phyloP scores from a whole-genome alignment of 2,888 invertebrate species.

The Galeopsomyia nigrocyanea region DNA sequence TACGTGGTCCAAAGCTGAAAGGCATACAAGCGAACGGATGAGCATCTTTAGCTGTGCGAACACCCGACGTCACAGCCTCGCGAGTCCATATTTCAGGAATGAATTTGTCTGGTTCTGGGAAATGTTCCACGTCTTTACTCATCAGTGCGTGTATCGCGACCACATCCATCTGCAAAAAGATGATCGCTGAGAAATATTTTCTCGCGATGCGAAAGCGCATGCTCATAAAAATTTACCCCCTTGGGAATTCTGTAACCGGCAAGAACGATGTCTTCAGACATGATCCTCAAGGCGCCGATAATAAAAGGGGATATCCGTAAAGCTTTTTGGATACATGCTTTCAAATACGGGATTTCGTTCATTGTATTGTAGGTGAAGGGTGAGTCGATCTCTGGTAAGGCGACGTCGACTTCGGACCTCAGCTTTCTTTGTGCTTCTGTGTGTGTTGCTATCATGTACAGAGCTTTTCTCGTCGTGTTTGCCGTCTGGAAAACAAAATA shows the following conservation, averaged over 20 bases:
- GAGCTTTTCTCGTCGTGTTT: conserved; percentile 69
- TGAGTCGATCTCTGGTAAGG: conserved; percentile 67
- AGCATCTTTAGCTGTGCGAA: conserved; percentile 67
- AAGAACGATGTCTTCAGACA: conserved; percentile 72
- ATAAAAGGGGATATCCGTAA: conserved; percentile 76
- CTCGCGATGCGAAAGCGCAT: too few species aligned
- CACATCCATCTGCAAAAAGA: conserved; percentile 57
- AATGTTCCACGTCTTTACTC: conserved; percentile 68
- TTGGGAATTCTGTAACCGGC: conserved; percentile 76
- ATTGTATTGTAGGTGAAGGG: conserved; percentile 67
- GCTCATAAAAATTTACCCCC: conserved; percentile 72
- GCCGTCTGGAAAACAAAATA: conserved; percentile 13
- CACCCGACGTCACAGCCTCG: too few species aligned
- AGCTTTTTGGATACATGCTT: conserved; percentile 81
- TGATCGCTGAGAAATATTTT: too few species aligned
- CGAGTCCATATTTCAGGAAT: conserved; percentile 79
- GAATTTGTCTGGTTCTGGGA: conserved; percentile 72
- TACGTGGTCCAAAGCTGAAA: conserved; percentile 76
- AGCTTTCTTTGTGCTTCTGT: conserved; percentile 77
- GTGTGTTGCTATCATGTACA: conserved; percentile 77
- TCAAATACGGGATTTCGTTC: conserved; percentile 74
- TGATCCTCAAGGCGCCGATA: conserved; percentile 72
- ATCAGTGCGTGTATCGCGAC: conserved; percentile 60
- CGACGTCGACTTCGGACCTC: conserved; percentile 71
- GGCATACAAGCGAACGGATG: conserved; percentile 75